Evolutionary conservation across 2,113 vertebrate genomes (phyloP).

Genomic region (Microtus ochrogaster): DNA sequence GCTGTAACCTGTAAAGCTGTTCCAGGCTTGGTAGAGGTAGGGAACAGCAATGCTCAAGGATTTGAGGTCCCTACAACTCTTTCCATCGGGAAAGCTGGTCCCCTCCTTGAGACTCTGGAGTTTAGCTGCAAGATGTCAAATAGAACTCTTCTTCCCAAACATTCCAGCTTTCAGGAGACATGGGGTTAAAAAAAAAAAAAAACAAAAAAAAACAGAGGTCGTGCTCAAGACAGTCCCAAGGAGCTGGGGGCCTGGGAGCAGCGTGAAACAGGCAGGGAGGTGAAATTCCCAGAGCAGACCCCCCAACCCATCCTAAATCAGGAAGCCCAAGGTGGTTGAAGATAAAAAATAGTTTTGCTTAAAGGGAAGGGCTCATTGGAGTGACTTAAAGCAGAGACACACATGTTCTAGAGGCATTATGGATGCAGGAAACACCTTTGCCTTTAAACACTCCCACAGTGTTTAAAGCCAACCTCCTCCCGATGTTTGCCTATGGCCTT

Average conservation of each 20-base stretch:
- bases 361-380: not conserved
- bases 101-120: conserved; percentile 1
- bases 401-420: not conserved
- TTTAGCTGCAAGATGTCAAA: not conserved
- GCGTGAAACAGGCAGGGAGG: too few relatives aligned
- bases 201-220: not conserved
- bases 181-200: too few relatives aligned
- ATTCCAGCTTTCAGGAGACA: conserved; percentile 30
- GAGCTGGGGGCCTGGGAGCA: not conserved
- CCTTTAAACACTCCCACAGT: not conserved
- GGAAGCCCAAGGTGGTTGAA: not conserved
- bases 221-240: not conserved
- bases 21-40: not conserved
- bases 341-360: not conserved
- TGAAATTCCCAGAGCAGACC: not conserved
- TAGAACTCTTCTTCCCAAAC: not conserved
- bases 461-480: not conserved
- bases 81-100: not conserved
- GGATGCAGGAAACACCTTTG: not conserved
- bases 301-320: not conserved
- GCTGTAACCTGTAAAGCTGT: not conserved
- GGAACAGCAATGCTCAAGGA: not conserved
- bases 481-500: not conserved
- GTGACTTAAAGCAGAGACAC: not conserved
- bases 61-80: not conserved